Evolutionary conservation across 2,113 vertebrate genomes (phyloP).

Genomic region (Murina feae): DNA sequence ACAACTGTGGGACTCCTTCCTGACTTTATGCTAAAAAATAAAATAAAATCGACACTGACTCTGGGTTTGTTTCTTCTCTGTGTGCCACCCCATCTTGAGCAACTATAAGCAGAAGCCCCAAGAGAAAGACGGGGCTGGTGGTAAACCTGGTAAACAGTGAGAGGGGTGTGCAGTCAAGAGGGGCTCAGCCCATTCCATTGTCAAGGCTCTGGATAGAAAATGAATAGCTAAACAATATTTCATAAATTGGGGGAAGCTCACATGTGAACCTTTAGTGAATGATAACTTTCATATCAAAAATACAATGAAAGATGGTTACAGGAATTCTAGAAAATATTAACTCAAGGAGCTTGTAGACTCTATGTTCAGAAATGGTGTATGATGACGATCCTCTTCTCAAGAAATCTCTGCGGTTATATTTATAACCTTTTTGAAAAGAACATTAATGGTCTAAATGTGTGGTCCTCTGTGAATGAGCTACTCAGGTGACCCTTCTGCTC

Average conservation of each 20-base stretch:
- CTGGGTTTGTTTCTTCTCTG: background rate
- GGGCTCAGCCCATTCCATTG: background rate
- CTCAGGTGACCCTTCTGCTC: background rate
- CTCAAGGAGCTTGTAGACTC: background rate
- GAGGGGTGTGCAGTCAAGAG: background rate
- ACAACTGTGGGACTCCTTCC: background rate
- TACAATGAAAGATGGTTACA: background rate
- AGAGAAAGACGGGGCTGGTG: background rate
- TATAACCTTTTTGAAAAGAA: background rate
- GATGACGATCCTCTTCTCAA: background rate
- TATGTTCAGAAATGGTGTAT: background rate
- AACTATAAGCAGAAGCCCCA: background rate
- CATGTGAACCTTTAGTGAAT: background rate
- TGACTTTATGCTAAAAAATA: background rate
- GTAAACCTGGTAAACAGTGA: background rate
- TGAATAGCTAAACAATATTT: background rate
- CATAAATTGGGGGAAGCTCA: background rate
- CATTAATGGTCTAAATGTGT: background rate
- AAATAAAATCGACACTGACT: background rate
- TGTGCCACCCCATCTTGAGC: background rate
- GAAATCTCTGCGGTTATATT: background rate
- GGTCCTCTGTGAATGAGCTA: background rate
- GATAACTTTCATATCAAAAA: background rate
- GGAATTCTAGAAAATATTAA: background rate
- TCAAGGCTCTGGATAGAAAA: background rate